These are phyloP conservation scores for Anarrhichthys ocellatus DNA, from an alignment of 2,113 vertebrate genomes.

Conservation along the genomic window DNA sequence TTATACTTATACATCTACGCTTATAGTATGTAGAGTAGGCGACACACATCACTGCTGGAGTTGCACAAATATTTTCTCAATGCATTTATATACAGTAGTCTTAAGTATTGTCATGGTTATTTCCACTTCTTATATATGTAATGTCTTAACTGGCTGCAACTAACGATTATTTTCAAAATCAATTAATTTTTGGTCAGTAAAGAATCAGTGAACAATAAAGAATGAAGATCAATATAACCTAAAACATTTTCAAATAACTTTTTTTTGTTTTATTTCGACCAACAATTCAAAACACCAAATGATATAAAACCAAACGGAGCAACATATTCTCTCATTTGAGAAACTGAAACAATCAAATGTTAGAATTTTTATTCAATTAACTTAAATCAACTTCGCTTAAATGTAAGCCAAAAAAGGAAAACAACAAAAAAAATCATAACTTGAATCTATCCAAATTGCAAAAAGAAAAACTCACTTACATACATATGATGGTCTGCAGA, in stretches of 20 bases:
- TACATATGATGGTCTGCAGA: too few relatives aligned
- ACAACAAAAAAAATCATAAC: too few relatives aligned
- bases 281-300: background rate
- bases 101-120: background rate
- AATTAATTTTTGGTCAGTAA: background rate
- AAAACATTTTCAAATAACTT: background rate
- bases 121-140: background rate
- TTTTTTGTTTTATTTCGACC: background rate
- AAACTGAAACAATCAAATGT: background rate
- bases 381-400: background rate
- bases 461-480: background rate
- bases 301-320: background rate
- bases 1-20: background rate
- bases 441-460: background rate
- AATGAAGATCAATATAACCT: background rate
- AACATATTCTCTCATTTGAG: background rate
- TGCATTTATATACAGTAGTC: background rate
- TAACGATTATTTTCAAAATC: background rate
- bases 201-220: background rate
- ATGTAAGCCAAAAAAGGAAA: background rate
- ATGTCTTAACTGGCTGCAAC: background rate
- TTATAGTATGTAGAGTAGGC: background rate
- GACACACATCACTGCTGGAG: background rate
- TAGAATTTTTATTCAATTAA: background rate
- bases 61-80: background rate